Conservation (phyloP, 2,888 invertebrate genomes). For the Eucriotettix oculatus region DNA sequence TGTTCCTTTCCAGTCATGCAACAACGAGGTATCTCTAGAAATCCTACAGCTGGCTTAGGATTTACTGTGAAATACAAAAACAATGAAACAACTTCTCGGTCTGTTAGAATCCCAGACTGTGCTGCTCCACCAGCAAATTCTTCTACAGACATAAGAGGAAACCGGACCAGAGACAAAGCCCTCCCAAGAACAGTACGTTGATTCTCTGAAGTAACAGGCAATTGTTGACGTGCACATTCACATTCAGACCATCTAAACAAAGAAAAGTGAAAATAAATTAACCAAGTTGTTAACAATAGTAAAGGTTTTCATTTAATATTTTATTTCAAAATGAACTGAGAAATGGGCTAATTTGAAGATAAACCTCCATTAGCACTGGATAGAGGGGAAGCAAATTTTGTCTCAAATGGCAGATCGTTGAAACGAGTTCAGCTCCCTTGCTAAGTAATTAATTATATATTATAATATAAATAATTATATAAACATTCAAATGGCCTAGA, state of each 20-base stretch:
- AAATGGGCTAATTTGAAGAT: too few relatives aligned
- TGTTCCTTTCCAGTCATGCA: slow-evolving; percentile 65
- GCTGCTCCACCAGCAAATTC: slow-evolving; percentile 67
- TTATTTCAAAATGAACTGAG: too few relatives aligned
- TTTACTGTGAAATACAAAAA: slow-evolving; percentile 48
- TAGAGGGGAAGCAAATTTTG: too few relatives aligned
- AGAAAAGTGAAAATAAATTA: neutral
- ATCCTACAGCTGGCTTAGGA: slow-evolving; percentile 57
- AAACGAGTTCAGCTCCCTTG: too few relatives aligned
- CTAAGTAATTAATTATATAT: too few relatives aligned
- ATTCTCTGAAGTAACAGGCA: slow-evolving; percentile 47
- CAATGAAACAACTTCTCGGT: slow-evolving; percentile 56
- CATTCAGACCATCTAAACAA: slow-evolving; percentile 48
- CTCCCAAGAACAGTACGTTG: slow-evolving; percentile 50
- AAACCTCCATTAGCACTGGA: too few relatives aligned
- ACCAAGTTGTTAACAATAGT: too few relatives aligned
- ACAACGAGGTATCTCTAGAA: slow-evolving; percentile 52
- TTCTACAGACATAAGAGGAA: slow-evolving; percentile 71
- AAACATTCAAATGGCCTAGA: too few relatives aligned
- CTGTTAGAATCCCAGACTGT: slow-evolving; percentile 55
- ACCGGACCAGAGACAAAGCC: slow-evolving; percentile 56
- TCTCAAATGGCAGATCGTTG: too few relatives aligned
- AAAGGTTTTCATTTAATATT: too few relatives aligned
- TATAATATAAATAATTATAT: too few relatives aligned
- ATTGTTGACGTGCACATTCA: slow-evolving; percentile 50